Evolutionary conservation across 1,140 invertebrate genomes (phyloP).

Genomic region (Zophobas morio): DNA sequence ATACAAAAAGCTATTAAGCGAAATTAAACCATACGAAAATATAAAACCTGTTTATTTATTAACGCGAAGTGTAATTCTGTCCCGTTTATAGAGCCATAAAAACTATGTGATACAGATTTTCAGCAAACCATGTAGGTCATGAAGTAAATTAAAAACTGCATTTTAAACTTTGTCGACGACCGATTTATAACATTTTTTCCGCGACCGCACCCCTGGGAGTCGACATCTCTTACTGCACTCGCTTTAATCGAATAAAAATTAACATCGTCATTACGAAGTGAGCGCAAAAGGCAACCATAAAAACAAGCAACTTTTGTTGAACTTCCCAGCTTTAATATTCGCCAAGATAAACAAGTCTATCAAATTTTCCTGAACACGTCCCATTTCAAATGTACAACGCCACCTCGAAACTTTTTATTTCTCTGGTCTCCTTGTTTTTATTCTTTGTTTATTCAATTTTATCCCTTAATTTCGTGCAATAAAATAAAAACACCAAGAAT

Average conservation of each 20-base stretch:
- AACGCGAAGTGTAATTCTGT: background rate
- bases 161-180: too few relatives aligned
- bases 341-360: background rate
- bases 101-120: background rate
- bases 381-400: background rate
- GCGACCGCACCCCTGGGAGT: too few relatives aligned
- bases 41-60: slow-evolving; percentile 3
- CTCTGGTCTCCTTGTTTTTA: background rate
- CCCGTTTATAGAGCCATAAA: background rate
- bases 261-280: background rate
- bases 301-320: background rate
- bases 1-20: background rate
- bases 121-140: background rate
- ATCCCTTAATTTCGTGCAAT: background rate
- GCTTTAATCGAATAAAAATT: too few relatives aligned
- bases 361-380: background rate
- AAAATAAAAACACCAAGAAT: background rate
- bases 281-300: background rate
- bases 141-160: background rate
- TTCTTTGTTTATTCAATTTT: background rate
- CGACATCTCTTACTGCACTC: too few relatives aligned
- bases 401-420: background rate
- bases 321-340: background rate
- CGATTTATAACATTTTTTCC: too few relatives aligned
- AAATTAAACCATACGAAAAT: background rate